phyloP scores from a whole-genome alignment of 2,797 vertebrate genomes.

The Eurystomus glaucurus region DNA sequence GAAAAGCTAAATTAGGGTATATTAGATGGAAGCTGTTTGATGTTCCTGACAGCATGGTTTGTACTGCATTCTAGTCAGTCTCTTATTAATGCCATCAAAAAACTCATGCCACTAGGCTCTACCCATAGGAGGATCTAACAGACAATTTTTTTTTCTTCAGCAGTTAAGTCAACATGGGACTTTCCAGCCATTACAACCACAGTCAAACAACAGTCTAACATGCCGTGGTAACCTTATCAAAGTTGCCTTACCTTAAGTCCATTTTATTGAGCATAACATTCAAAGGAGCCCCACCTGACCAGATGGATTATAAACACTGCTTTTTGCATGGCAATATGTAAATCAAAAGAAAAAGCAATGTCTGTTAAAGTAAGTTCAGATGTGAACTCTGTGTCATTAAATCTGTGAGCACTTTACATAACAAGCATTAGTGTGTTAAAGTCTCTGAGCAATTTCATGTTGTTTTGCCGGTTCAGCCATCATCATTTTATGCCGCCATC shows the following conservation, averaged over 20 bases:
- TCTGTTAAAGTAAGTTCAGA: background rate
- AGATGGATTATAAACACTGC: background rate
- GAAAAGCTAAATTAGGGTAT: background rate
- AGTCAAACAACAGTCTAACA: background rate
- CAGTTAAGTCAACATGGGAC: background rate
- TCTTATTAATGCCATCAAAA: conserved; percentile 8
- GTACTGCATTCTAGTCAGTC: background rate
- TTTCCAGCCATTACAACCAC: background rate
- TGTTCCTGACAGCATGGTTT: background rate
- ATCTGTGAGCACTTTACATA: conserved; percentile 1
- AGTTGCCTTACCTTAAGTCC: background rate
- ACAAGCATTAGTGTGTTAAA: background rate
- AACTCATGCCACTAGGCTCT: background rate
- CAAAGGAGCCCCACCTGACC: background rate
- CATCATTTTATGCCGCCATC: too few species aligned
- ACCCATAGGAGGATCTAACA: background rate
- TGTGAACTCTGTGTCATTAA: background rate
- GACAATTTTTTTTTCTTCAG: background rate
- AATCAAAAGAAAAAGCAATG: conserved; percentile 9
- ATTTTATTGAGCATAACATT: conserved; percentile 32
- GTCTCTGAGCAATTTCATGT: background rate
- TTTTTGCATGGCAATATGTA: background rate
- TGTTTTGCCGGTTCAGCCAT: too few species aligned
- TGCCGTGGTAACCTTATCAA: background rate
- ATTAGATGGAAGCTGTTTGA: background rate